Percentiles rank a stretch among this genome's conserved stretches.
These are phyloP conservation scores for Habrosyne pyritoides DNA, from an alignment of 2,888 invertebrate genomes.

Conservation along the genomic window DNA sequence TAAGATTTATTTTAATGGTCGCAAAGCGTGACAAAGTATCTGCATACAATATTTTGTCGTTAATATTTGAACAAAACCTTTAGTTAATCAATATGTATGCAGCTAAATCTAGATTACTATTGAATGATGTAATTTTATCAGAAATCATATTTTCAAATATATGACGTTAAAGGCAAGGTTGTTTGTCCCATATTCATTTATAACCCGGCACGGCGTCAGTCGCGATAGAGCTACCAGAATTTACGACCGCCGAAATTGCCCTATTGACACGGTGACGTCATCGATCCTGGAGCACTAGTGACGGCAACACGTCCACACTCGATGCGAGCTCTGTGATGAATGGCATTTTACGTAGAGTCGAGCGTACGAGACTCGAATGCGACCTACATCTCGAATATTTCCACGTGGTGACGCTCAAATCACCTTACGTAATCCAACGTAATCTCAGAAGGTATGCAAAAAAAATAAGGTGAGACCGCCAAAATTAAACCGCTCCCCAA, in stretches of 20 bases:
- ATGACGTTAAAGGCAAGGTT: slow-evolving; percentile 39
- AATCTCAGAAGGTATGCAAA: slow-evolving; percentile 19
- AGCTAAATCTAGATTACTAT: neutral
- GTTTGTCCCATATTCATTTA: slow-evolving; percentile 46
- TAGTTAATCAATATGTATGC: no score
- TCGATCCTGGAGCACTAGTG: slow-evolving; percentile 36
- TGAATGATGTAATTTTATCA: neutral
- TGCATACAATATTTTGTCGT: no score
- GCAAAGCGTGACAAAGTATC: no score
- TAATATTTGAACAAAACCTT: no score
- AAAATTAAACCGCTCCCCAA: slow-evolving; percentile 35
- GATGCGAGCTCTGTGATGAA: slow-evolving; percentile 38
- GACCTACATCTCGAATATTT: slow-evolving; percentile 7
- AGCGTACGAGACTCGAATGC: slow-evolving; percentile 28
- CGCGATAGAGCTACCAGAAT: slow-evolving; percentile 52
- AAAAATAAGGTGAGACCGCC: slow-evolving; percentile 26
- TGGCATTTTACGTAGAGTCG: slow-evolving; percentile 24
- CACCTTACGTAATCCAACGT: slow-evolving; percentile 31
- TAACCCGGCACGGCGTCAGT: slow-evolving; percentile 30
- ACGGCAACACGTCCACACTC: slow-evolving; percentile 39
- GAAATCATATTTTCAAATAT: slow-evolving; percentile 5
- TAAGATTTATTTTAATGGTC: neutral
- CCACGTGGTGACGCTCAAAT: slow-evolving; percentile 23
- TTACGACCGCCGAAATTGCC: slow-evolving; percentile 49
- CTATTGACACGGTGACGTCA: slow-evolving; percentile 54